phyloP scores from a whole-genome alignment of 2,113 vertebrate genomes.

The Rhipidura dahli region DNA sequence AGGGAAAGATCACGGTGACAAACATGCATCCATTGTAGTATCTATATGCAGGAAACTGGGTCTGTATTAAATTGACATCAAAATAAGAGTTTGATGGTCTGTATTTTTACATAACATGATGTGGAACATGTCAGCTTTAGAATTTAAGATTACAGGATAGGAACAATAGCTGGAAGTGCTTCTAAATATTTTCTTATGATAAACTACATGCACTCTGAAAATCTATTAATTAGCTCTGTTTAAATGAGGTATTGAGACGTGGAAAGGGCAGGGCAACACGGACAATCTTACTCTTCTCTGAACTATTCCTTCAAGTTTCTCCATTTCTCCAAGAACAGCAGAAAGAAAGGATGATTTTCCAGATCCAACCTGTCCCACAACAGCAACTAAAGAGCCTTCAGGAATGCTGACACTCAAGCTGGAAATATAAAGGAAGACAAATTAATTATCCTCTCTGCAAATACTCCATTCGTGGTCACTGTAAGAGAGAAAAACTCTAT shows the following conservation, averaged over 20 bases:
- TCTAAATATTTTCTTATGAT: background rate
- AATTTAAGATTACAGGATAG: background rate
- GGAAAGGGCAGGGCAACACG: background rate
- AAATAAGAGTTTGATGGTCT: background rate
- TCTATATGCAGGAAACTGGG: background rate
- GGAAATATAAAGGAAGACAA: background rate
- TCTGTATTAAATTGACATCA: background rate
- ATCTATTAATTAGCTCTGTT: background rate
- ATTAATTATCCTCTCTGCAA: background rate
- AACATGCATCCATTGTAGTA: background rate
- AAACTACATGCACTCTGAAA: background rate
- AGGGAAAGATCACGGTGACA: background rate
- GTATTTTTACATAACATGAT: background rate
- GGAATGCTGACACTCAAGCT: slow-evolving; percentile 71
- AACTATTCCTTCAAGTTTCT: slow-evolving; percentile 68
- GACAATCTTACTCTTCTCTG: slow-evolving; percentile 62
- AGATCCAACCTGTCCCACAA: slow-evolving; percentile 73
- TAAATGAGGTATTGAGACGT: background rate
- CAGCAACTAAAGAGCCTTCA: slow-evolving; percentile 67
- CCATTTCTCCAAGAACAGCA: slow-evolving; percentile 76
- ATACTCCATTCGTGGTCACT: background rate
- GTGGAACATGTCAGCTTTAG: background rate
- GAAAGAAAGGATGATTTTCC: slow-evolving; percentile 81
- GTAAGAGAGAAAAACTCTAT: background rate
- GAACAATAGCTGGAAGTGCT: background rate